Conservation (phyloP, 2,888 invertebrate species). For the Tuberolachnus salignus region DNA sequence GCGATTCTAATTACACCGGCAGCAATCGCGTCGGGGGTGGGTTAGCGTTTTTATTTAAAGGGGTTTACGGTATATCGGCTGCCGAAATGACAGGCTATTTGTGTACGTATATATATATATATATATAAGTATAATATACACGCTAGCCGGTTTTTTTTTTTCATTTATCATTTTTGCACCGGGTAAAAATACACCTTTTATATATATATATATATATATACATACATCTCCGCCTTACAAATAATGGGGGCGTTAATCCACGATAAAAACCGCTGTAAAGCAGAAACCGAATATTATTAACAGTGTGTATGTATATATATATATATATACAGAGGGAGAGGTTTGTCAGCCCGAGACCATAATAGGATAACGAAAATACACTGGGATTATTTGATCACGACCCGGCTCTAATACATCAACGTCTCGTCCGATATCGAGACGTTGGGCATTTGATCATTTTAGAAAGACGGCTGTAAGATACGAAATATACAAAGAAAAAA, state of each 20-base stretch:
- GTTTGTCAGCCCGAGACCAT: conserved; percentile 4
- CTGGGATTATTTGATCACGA: neutral
- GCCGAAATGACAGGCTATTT: conserved; percentile 41
- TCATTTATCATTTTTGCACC: conserved; percentile 39
- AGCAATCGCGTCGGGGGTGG: neutral
- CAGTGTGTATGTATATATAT: too few relatives aligned
- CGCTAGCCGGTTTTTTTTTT: conserved; percentile 29
- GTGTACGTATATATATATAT: neutral
- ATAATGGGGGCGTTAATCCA: conserved; percentile 49
- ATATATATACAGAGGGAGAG: too few relatives aligned
- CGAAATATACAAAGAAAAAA: neutral
- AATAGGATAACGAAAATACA: conserved; percentile 7
- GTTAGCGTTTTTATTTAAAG: conserved; percentile 45
- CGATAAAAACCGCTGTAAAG: conserved; percentile 29
- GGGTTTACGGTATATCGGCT: neutral
- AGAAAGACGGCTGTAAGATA: conserved; percentile 6
- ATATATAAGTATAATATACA: conserved; percentile 1
- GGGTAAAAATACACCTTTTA: conserved; percentile 49
- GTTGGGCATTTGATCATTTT: neutral
- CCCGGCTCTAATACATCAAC: conserved; percentile 29
- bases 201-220: too few relatives aligned
- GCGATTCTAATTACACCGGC: conserved; percentile 43
- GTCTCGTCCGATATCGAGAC: conserved; percentile 32
- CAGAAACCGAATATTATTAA: conserved; percentile 46
- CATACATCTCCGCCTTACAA: conserved; percentile 38